phyloP scores from a whole-genome alignment of 2,888 invertebrate species.

The Tineola bisselliella region DNA sequence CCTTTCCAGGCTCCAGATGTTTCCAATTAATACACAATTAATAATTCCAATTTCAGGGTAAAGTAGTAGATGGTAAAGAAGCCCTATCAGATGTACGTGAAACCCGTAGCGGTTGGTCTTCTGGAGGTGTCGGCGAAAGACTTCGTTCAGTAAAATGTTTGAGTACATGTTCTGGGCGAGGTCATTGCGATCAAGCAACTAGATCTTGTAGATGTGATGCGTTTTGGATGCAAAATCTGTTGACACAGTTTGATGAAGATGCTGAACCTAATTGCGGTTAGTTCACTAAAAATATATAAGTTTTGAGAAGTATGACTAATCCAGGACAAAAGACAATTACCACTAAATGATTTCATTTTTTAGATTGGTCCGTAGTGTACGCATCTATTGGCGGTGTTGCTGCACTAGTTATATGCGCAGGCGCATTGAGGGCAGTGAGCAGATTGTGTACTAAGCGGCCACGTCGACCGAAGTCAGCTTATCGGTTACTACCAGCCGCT shows the following conservation, averaged over 20 bases:
- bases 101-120: constrained; percentile 32
- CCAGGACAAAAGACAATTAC: too few relatives aligned
- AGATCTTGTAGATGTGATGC: constrained; percentile 91
- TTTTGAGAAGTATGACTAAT: too few relatives aligned
- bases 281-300: too few relatives aligned
- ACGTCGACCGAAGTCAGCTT: constrained; percentile 64
- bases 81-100: constrained; percentile 26
- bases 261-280: constrained; percentile 85
- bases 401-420: constrained; percentile 68
- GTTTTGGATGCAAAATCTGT: constrained; percentile 94
- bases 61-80: constrained; percentile 33
- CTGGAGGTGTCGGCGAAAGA: constrained; percentile 71
- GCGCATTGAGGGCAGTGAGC: constrained; percentile 71
- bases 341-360: neutral
- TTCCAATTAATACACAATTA: neutral
- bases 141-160: constrained; percentile 90
- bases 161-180: constrained; percentile 93
- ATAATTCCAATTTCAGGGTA: constrained; percentile 26
- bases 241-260: constrained; percentile 71
- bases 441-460: constrained; percentile 62
- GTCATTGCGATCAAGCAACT: constrained; percentile 84
- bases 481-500: constrained; percentile 77
- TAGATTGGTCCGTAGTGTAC: constrained; percentile 94
- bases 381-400: constrained; percentile 80
- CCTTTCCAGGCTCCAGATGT: too few relatives aligned